Base-by-base conservation (phyloP, 2,113 vertebrate species). In the Chrysochloris asiatica region DNA sequence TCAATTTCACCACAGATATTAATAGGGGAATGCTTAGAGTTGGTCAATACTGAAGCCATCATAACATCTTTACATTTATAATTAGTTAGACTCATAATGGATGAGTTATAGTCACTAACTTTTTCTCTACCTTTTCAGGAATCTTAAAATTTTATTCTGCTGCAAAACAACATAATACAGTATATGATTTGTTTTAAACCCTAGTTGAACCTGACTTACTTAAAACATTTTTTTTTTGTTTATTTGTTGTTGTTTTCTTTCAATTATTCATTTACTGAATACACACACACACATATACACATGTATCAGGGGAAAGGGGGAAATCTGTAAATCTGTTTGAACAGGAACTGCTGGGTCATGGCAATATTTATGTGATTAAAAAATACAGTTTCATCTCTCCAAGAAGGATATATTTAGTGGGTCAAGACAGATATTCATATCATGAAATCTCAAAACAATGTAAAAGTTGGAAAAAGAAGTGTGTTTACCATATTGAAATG, bases 11-110 rank as follows among this genome's bases (percentile, higher is more conserved):
- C 91, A 50, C 76, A 56, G 47, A 47, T 89, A 83, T 94, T 72
- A 92, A 78, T 36, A 50, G 43, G 8, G 63, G 48, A 1, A 73
- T 36, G n/a, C 50, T 56, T 81, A 89, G 28, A 69, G 48, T 80
- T 89, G 77, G 89, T 86, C 85, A 63, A 36, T 80, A 92, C 56
- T 93, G 93, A 95, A 93, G 41, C 28, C 33, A 36, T 63, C 30
- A 48, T 8, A 19, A 47, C 14, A 61, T 56, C 54, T 94, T 88
- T 86, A 43, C 59, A 65, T 86, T 79, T 79, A 81, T 79, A 86
- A 86, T 69, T 48, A 92, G 33, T 75, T 10, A 94, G 73, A 91
- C 59, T 54, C 43, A 93, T 43, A 89, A 80, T 41, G 33, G 26
- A 89, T 82, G 28, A 91, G 13, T n/a, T 81, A 82, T 24, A 50